Percentiles rank a stretch among this genome's conserved stretches.
These are phyloP conservation scores for Tupaia tana DNA, from an alignment of 2,113 vertebrate genomes.

Conservation along the genomic window DNA sequence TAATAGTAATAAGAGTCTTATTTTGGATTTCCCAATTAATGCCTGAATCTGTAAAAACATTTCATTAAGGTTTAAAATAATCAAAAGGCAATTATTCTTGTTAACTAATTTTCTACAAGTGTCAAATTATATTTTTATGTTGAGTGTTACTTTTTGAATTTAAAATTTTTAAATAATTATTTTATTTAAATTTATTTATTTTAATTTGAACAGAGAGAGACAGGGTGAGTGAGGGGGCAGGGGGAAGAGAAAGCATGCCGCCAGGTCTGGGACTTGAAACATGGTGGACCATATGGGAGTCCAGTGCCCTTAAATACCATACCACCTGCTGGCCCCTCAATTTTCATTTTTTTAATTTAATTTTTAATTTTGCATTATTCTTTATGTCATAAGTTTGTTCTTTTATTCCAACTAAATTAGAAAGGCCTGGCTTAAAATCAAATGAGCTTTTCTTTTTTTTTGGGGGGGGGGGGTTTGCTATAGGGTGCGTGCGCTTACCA, in stretches of 20 bases:
- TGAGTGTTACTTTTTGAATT: not conserved
- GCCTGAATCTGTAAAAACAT: not conserved
- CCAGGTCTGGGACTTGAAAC: too few relatives aligned
- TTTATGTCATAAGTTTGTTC: not conserved
- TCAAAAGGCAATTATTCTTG: not conserved
- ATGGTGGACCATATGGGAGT: too few relatives aligned
- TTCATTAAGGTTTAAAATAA: not conserved
- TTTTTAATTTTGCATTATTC: not conserved
- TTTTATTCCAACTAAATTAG: not conserved
- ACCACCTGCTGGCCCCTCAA: too few relatives aligned
- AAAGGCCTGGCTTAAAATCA: not conserved
- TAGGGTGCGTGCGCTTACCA: too few relatives aligned
- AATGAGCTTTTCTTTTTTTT: too few relatives aligned
- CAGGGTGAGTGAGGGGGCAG: too few relatives aligned
- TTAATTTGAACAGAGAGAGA: too few relatives aligned
- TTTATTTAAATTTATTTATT: too few relatives aligned
- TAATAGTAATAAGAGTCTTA: not conserved
- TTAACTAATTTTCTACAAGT: not conserved
- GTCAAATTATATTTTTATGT: not conserved
- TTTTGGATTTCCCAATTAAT: not conserved
- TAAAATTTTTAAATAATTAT: not conserved
- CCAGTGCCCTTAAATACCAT: too few relatives aligned
- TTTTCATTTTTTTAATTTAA: not conserved
- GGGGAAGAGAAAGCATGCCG: too few relatives aligned
- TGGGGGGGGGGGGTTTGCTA: too few relatives aligned